A percentile compares a stretch with the other conserved stretches of the same genome.
Conservation (phyloP, 2,797 vertebrate genomes). For the Sebastes paucispinis region DNA sequence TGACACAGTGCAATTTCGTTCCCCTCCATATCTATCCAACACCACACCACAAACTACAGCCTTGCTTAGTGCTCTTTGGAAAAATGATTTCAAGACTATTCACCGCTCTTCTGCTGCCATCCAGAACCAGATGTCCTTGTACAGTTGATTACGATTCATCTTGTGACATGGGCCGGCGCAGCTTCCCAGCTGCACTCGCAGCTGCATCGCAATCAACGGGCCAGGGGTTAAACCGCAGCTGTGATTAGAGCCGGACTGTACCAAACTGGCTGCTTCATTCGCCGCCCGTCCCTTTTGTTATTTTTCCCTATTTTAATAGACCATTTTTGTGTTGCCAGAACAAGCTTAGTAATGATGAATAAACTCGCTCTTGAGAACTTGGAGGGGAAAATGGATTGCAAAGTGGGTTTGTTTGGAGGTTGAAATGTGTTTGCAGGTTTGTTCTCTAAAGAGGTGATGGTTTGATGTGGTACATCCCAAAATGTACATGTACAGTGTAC, state of each 20-base stretch:
- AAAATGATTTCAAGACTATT: conserved; percentile 40
- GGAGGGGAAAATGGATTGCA: conserved; percentile 16
- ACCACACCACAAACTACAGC: background rate
- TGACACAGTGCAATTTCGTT: background rate
- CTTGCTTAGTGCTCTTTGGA: conserved; percentile 14
- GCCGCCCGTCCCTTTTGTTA: conserved; percentile 2
- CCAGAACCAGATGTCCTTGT: conserved; percentile 64
- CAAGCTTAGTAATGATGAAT: background rate
- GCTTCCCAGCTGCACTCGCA: conserved; percentile 65
- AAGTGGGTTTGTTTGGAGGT: background rate
- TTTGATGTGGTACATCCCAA: background rate
- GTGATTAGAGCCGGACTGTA: conserved; percentile 57
- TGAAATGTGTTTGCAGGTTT: conserved; percentile 5
- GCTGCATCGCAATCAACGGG: conserved; percentile 74
- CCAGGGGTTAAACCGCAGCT: conserved; percentile 63
- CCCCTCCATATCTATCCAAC: background rate
- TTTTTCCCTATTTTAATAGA: conserved; percentile 7
- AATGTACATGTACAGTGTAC: background rate
- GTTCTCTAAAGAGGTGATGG: background rate
- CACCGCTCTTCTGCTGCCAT: conserved; percentile 36
- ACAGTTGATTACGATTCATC: conserved; percentile 69
- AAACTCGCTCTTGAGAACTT: conserved; percentile 7
- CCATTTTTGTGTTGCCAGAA: conserved; percentile 10
- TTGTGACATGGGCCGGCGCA: conserved; percentile 45
- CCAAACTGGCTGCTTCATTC: conserved; percentile 23